A percentile compares a stretch with the other conserved stretches of the same genome.
Conservation (phyloP, 2,888 invertebrate species). For the Cataglyphis albicans region DNA sequence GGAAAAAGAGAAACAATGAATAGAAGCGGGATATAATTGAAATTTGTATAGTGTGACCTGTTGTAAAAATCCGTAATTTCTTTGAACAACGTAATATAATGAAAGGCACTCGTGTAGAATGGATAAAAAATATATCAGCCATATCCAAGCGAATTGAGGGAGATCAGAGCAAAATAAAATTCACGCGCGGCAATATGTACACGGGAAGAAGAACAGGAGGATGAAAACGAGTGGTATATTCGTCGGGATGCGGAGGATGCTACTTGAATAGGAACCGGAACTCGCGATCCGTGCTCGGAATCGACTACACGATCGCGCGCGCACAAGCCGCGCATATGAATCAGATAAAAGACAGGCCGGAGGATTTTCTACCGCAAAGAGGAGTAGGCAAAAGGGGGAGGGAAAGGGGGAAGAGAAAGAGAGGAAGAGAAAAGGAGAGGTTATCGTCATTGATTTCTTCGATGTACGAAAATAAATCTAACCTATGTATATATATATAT, state of each 20-base stretch:
- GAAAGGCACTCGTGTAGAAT: neutral
- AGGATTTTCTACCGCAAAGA: slow-evolving; percentile 54
- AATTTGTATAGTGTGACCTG: neutral
- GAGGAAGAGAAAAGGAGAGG: slow-evolving; percentile 38
- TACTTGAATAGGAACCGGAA: slow-evolving; percentile 84
- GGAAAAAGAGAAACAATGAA: neutral
- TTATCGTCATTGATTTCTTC: slow-evolving; percentile 75
- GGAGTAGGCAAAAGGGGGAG: neutral
- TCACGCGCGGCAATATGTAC: slow-evolving; percentile 12
- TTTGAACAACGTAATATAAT: neutral
- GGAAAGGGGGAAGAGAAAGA: neutral
- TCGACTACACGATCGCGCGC: slow-evolving; percentile 79
- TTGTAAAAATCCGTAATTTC: slow-evolving; percentile 8
- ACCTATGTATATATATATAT: slow-evolving; percentile 1
- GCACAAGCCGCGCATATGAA: slow-evolving; percentile 80
- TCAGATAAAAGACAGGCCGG: slow-evolving; percentile 68
- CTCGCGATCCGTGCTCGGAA: slow-evolving; percentile 82
- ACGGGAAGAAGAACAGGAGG: slow-evolving; percentile 28
- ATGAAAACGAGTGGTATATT: slow-evolving; percentile 64
- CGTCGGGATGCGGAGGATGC: slow-evolving; percentile 69
- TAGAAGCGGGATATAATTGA: slow-evolving; percentile 15
- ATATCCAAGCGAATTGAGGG: neutral
- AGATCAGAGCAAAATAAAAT: neutral
- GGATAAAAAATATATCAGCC: neutral
- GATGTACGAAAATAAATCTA: slow-evolving; percentile 71